phyloP scores from a whole-genome alignment of 2,797 vertebrate species.

The Pteronotus mesoamericanus region DNA sequence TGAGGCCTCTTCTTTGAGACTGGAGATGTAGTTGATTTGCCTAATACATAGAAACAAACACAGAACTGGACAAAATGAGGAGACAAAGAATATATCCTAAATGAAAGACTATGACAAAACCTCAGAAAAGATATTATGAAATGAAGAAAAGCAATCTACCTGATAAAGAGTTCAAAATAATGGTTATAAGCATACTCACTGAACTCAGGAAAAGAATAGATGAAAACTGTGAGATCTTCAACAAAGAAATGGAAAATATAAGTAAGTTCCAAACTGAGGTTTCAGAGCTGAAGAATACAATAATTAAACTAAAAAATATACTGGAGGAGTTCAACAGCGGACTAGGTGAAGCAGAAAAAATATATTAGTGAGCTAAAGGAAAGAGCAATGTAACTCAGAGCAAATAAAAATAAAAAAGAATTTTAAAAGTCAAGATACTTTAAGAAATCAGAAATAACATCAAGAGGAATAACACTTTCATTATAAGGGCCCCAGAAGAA shows the following conservation, averaged over 20 bases:
- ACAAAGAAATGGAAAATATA: no score
- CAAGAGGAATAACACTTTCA: background rate
- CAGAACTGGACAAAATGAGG: no score
- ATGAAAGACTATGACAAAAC: background rate
- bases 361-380: no score
- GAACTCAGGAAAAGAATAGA: no score
- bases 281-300: background rate
- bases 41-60: background rate
- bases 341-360: background rate
- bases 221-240: no score
- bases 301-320: background rate
- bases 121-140: background rate
- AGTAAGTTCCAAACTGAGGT: no score
- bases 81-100: no score
- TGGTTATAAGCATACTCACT: no score
- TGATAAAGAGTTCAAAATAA: background rate
- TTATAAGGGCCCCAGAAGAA: no score
- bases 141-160: background rate
- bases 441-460: background rate
- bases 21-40: background rate
- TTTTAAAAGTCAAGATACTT: background rate
- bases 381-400: background rate
- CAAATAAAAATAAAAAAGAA: background rate
- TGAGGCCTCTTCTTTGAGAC: background rate
- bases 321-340: background rate